A percentile compares a stretch with the other conserved stretches of the same genome.
These are phyloP conservation scores for Listrodromus nycthemerus DNA, from an alignment of 2,888 invertebrate genomes.

Conservation along the genomic window DNA sequence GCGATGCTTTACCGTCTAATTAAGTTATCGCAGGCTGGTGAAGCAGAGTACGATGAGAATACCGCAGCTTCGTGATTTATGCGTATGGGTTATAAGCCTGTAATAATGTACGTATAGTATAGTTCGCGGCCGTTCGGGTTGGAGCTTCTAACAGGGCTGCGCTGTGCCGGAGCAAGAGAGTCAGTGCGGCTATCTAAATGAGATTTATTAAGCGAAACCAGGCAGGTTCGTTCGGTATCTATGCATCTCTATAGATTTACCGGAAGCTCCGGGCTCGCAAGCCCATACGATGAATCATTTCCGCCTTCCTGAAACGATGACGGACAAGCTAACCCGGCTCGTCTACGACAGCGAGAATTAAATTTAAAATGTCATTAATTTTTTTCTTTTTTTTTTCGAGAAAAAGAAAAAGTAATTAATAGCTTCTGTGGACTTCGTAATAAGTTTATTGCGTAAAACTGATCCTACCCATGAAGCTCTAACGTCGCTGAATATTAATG, in stretches of 20 bases:
- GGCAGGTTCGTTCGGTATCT: slow-evolving; percentile 41
- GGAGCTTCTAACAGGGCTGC: slow-evolving; percentile 4
- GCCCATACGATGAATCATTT: slow-evolving; percentile 44
- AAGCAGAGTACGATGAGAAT: slow-evolving; percentile 49
- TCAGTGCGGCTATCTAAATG: slow-evolving; percentile 63
- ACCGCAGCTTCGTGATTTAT: slow-evolving; percentile 63
- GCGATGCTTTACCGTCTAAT: slow-evolving; percentile 64
- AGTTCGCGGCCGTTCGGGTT: not conserved
- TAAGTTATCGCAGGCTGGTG: slow-evolving; percentile 61
- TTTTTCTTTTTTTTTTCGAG: not conserved
- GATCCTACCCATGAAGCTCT: not conserved
- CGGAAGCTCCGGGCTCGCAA: slow-evolving; percentile 2
- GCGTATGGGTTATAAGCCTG: slow-evolving; percentile 61
- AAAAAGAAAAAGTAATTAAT: slow-evolving; percentile 26
- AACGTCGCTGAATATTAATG: slow-evolving; percentile 7
- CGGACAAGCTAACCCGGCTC: slow-evolving; percentile 28
- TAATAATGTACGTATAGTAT: slow-evolving; percentile 56
- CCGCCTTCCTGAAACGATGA: slow-evolving; percentile 27
- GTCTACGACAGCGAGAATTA: slow-evolving; percentile 39
- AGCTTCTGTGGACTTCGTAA: not conserved
- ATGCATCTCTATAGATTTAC: slow-evolving; percentile 51
- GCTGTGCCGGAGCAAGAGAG: slow-evolving; percentile 42
- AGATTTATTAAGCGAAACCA: slow-evolving; percentile 65
- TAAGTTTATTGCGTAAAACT: not conserved
- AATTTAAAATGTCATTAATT: slow-evolving; percentile 9